phyloP scores from a whole-genome alignment of 1,140 invertebrate species.

The Lucilia cuprina region DNA sequence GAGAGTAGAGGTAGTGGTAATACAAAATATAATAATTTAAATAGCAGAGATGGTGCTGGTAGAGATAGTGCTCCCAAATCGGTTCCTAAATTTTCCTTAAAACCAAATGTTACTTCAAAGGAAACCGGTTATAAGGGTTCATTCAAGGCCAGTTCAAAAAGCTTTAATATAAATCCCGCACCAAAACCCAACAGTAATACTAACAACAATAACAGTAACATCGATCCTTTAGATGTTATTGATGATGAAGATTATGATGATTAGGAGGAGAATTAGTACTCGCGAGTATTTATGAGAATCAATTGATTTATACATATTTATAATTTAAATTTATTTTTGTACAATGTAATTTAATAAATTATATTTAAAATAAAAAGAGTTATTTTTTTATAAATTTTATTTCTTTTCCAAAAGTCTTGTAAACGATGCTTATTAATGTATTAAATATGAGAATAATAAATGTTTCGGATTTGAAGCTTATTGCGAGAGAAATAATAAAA shows the following conservation, averaged over 20 bases:
- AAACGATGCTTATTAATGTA: too few relatives aligned
- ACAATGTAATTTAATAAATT: too few relatives aligned
- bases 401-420: too few relatives aligned
- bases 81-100: not conserved
- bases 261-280: not conserved
- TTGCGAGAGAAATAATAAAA: too few relatives aligned
- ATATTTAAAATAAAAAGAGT: too few relatives aligned
- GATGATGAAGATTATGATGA: constrained; percentile 27
- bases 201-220: not conserved
- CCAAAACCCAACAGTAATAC: not conserved
- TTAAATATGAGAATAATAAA: too few relatives aligned
- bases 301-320: too few relatives aligned
- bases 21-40: not conserved
- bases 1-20: not conserved
- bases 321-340: too few relatives aligned
- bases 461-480: too few relatives aligned
- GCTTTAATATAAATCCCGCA: not conserved
- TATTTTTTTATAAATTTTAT: too few relatives aligned
- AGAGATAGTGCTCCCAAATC: not conserved
- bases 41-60: not conserved
- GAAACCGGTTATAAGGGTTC: not conserved
- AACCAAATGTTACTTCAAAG: not conserved
- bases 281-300: not conserved
- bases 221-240: not conserved
- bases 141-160: not conserved